A percentile compares a stretch with the other conserved stretches of the same genome.
These are phyloP conservation scores for Poeciliopsis prolifica DNA, from an alignment of 2,113 vertebrate genomes.

Conservation along the genomic window DNA sequence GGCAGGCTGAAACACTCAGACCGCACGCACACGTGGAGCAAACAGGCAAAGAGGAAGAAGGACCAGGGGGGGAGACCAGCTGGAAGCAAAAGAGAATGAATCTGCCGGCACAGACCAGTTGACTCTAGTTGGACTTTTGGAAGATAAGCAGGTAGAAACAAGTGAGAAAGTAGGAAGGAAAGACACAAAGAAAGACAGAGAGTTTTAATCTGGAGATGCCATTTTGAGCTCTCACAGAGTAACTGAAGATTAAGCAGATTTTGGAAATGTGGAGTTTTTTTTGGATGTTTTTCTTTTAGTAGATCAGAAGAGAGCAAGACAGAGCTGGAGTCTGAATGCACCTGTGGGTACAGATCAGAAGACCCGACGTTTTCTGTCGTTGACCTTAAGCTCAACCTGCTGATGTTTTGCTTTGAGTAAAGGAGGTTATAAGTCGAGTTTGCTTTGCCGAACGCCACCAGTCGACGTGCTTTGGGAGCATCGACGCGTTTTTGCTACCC, in stretches of 20 bases:
- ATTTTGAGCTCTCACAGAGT: slow-evolving; percentile 46
- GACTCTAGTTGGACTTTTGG: slow-evolving; percentile 29
- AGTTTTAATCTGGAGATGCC: slow-evolving; percentile 24
- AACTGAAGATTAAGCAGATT: slow-evolving; percentile 30
- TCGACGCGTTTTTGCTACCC: background rate
- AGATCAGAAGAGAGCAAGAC: slow-evolving; percentile 30
- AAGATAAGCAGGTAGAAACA: slow-evolving; percentile 45
- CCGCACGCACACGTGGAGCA: slow-evolving; percentile 82
- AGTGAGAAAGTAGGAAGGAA: slow-evolving; percentile 16
- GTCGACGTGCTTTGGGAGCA: background rate
- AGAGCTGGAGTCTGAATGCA: slow-evolving; percentile 38
- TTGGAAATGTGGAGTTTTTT: slow-evolving; percentile 49
- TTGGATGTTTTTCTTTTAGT: background rate
- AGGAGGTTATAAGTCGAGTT: background rate
- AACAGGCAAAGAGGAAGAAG: slow-evolving; percentile 53
- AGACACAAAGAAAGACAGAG: slow-evolving; percentile 29
- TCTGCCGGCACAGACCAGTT: slow-evolving; percentile 42
- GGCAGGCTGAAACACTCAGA: slow-evolving; percentile 81
- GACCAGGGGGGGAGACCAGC: slow-evolving; percentile 26
- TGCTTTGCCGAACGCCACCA: slow-evolving; percentile 8
- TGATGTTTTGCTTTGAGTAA: slow-evolving; percentile 4
- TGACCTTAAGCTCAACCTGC: slow-evolving; percentile 35
- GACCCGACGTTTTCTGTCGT: slow-evolving; percentile 16
- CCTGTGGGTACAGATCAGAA: slow-evolving; percentile 36
- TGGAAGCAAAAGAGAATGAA: slow-evolving; percentile 48